Base-by-base conservation (phyloP, 2,797 vertebrate genomes). In the Heteromormyrus szaboi region DNA sequence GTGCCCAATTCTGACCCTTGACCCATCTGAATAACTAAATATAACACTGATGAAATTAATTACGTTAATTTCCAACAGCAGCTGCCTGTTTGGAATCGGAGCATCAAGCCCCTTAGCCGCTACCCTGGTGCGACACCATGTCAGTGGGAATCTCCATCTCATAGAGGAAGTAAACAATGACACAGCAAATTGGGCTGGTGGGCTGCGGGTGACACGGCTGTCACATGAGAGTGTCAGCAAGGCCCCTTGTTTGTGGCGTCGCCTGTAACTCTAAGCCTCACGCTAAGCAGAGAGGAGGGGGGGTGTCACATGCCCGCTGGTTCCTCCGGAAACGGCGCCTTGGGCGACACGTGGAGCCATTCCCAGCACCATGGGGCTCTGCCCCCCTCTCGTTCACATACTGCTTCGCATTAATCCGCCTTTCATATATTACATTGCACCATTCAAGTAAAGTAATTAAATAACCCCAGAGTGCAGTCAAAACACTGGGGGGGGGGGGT, bases 241-340 rank as follows among this genome's bases (percentile, higher is more conserved):
- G 14, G 29, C 51, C 51, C 12, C 53, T 5, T 56, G 85, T 86
- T 54, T 56, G 51, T 17, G 53, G 37, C 17, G 9, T 62, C n/a
- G 14, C n/a, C 12, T 85, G 22, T 7, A 88, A 46, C 79, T 53
- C 14, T 51, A 65, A 25, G 41, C 29, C 51, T 41, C 41, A 19
- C 12, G 25, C 89, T 72, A 88, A 89, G 87, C 59, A 89, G 88
- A 37, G 8, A 0, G 14, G 8, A 41, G 85, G 88, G 90, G 46
- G 46, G 46, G 46, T 8, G 46, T 8, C 46, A 46, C 46, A 46
- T 6, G 1, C 44, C 44, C 44, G 6, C 44, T 7, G 44, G 44
- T 8, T 8, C 46, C 46, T 2, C 46, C 46, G 4, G 41, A 41
- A 41, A 41, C 48, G 48, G 9, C 9, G 2, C 48, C 48, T 50